Evolutionary conservation across 2,888 invertebrate species (phyloP).

Genomic region (Diogma glabrata): DNA sequence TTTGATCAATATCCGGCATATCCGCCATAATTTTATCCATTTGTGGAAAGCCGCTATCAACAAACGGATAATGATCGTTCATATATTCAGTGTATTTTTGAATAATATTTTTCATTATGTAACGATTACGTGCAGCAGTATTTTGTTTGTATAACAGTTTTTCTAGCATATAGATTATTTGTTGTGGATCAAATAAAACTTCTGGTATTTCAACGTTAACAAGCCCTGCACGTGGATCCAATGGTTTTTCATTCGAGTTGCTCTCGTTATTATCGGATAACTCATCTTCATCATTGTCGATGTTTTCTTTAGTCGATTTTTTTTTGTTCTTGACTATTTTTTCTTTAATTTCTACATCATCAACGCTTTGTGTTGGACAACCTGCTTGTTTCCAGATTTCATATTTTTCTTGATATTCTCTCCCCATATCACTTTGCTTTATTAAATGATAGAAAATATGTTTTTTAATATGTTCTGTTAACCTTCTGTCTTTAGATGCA

Average conservation of each 20-base stretch:
- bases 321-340: constrained; percentile 35
- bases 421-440: constrained; percentile 55
- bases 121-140: constrained; percentile 44
- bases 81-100: constrained; percentile 36
- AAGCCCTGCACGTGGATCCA: constrained; percentile 73
- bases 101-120: constrained; percentile 41
- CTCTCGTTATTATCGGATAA: constrained; percentile 23
- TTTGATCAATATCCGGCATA: constrained; percentile 28
- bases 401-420: constrained; percentile 53
- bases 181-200: constrained; percentile 49
- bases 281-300: constrained; percentile 32
- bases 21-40: constrained; percentile 21
- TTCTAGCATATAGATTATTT: constrained; percentile 44
- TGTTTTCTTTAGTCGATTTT: constrained; percentile 44
- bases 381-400: constrained; percentile 60
- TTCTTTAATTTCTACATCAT: constrained; percentile 46
- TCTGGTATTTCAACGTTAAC: constrained; percentile 62
- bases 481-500: constrained; percentile 39
- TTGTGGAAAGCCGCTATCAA: constrained; percentile 41
- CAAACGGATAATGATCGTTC: constrained; percentile 53
- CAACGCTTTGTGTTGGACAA: constrained; percentile 56
- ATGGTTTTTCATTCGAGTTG: constrained; percentile 14
- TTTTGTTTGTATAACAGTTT: constrained; percentile 38
- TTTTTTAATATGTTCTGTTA: constrained; percentile 41
- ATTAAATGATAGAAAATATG: constrained; percentile 58